phyloP scores from a whole-genome alignment of 2,113 vertebrate species.

The Cisticola juncidis region DNA sequence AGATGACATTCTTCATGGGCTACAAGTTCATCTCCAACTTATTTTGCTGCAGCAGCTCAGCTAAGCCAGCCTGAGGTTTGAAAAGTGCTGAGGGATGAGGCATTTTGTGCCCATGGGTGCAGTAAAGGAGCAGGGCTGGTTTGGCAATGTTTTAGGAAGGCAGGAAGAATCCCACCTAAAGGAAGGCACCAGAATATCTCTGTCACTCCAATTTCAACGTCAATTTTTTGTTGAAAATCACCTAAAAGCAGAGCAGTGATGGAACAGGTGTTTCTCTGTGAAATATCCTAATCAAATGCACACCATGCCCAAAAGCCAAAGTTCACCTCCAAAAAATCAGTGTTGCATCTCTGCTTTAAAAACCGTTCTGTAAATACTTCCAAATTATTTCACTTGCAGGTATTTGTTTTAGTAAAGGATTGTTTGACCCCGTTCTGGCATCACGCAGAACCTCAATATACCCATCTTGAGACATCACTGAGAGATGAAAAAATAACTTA shows the following conservation, averaged over 20 bases:
- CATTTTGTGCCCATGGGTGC: fast-evolving
- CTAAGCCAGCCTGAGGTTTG: not conserved
- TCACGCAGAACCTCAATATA: not conserved
- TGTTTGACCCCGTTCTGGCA: not conserved
- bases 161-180: not conserved
- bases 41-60: not conserved
- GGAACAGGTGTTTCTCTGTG: not conserved
- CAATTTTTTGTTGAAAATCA: not conserved
- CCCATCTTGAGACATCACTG: not conserved
- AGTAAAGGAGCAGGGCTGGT: not conserved
- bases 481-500: not conserved
- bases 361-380: not conserved
- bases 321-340: not conserved
- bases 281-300: not conserved
- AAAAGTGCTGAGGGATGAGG: not conserved
- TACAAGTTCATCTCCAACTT: not conserved
- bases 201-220: not conserved
- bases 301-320: not conserved
- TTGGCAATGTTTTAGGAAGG: not conserved
- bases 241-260: not conserved
- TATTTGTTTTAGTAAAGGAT: not conserved
- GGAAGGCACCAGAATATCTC: not conserved
- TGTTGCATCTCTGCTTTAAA: not conserved
- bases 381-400: not conserved
- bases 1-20: not conserved